Conservation (phyloP, 2,797 vertebrate species). For the Hyperoplus lanceolatus region DNA sequence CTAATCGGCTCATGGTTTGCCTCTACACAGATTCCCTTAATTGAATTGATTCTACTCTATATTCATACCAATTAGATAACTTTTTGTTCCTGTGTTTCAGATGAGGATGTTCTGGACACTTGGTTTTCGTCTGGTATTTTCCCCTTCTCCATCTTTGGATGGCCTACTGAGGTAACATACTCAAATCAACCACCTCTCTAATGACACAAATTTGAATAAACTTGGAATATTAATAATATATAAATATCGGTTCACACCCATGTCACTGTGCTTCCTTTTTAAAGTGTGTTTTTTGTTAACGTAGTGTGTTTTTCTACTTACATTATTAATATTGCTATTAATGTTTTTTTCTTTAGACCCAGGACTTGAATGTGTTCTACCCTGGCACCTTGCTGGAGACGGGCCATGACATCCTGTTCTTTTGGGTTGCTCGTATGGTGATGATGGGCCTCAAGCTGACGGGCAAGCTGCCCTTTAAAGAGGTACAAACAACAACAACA, state of each 20-base stretch:
- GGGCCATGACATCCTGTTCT: conserved; percentile 95
- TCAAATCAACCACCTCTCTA: conserved; percentile 32
- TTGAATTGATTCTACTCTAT: conserved; percentile 22
- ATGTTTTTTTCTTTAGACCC: conserved; percentile 74
- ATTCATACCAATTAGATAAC: conserved; percentile 37
- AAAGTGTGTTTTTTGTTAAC: background rate
- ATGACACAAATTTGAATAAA: conserved; percentile 23
- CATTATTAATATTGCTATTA: background rate
- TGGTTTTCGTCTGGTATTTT: conserved; percentile 97
- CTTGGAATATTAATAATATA: conserved; percentile 7
- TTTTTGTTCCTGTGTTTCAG: conserved; percentile 75
- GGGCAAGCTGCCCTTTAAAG: conserved; percentile 91
- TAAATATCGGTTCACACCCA: background rate
- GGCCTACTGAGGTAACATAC: conserved; percentile 89
- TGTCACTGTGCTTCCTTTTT: conserved; percentile 3
- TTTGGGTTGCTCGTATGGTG: conserved; percentile 97
- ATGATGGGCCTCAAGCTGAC: conserved; percentile 95
- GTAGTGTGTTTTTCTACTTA: too few relatives aligned
- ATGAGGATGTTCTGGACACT: conserved; percentile 94
- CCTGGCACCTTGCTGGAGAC: conserved; percentile 93
- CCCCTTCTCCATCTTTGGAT: conserved; percentile 95
- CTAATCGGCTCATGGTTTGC: conserved; percentile 30
- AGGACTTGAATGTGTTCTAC: conserved; percentile 93
- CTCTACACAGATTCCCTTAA: background rate
- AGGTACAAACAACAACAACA: conserved; percentile 78